Base-by-base conservation (phyloP, 2,797 vertebrate genomes). In the Typhlichthys subterraneus region DNA sequence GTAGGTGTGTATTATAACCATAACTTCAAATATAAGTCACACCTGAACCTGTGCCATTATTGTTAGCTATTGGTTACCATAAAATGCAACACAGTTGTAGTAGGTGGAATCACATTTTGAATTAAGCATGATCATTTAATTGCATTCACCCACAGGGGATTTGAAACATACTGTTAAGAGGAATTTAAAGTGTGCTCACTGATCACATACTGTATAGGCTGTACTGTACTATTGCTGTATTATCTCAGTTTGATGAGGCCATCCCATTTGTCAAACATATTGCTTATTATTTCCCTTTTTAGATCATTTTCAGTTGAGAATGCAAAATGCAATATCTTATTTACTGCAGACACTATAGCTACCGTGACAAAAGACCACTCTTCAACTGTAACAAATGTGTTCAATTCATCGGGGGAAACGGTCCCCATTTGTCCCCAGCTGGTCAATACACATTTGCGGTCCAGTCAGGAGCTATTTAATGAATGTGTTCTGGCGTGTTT, bases 291-390 rank as follows among this genome's bases (percentile, higher is more conserved):
- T 59, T 61, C 70, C 57, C 33, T 29, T 50, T 19, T 76, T 63
- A 65, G 86, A 85, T 90, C 78, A 81, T 85, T 90, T 83, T 77
- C 65, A 69, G 76, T 63, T 69, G 75, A 84, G 69, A 85, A 29
- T 29, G 23, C 23, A 29, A 85, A 85, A 86, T 73, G 23, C 79
- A 66, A 75, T 89, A 85, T 83, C 65, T 80, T 79, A 79, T 82
- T 82, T 79, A 67, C 76, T 61, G 73, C 69, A 70, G 70, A 76
- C 75, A 66, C 75, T 61, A 83, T 65, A 73, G 86, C 83, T 86
- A 82, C 77, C 77, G 80, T 89, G 89, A 86, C 75, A 70, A 88
- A 86, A 78, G 85, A 90, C 89, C 85, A 87, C 88, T 89, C 86
- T 71, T 85, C 81, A 89, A 85, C 85, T 80, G 82, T 88, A 89